Percentiles rank a stretch among this genome's conserved stretches.
Evolutionary conservation across 1,140 invertebrate species (phyloP).

Genomic region (Drosophila bocki): DNA sequence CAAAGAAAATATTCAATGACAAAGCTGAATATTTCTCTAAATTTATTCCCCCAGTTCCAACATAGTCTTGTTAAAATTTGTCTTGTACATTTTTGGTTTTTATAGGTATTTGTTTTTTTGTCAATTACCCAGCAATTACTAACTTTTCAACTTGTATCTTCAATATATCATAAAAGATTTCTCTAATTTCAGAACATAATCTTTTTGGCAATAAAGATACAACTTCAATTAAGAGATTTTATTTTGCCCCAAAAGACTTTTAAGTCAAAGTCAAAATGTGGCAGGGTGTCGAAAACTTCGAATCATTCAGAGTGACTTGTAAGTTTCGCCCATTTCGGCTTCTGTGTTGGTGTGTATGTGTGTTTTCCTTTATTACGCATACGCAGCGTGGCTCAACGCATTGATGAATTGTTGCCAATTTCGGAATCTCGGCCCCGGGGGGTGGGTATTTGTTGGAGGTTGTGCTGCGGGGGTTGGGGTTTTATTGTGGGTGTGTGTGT

Average conservation of each 20-base stretch:
- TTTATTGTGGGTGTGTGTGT: neutral
- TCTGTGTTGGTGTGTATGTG: neutral
- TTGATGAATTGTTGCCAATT: conserved; percentile 78
- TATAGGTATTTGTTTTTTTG: neutral
- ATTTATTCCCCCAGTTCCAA: neutral
- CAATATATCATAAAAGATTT: neutral
- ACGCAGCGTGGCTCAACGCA: conserved; percentile 64
- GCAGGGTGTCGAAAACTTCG: conserved; percentile 6
- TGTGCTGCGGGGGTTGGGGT: neutral
- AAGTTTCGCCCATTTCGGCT: neutral
- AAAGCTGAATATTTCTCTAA: neutral
- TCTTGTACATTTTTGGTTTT: neutral
- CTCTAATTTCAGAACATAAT: neutral
- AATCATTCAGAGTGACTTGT: conserved; percentile 2
- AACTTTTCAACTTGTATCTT: neutral
- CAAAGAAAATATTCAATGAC: neutral
- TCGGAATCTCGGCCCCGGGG: conserved; percentile 8
- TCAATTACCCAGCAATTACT: neutral
- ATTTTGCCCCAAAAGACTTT: neutral
- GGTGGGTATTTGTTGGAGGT: neutral
- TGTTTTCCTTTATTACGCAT: conserved; percentile 66
- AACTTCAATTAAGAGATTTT: neutral
- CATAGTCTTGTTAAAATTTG: neutral
- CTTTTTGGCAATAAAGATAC: neutral
- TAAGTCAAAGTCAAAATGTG: neutral